A percentile compares a stretch with the other conserved stretches of the same genome.
Conservation (phyloP, 2,888 invertebrate species). For the Linyphia triangularis region DNA sequence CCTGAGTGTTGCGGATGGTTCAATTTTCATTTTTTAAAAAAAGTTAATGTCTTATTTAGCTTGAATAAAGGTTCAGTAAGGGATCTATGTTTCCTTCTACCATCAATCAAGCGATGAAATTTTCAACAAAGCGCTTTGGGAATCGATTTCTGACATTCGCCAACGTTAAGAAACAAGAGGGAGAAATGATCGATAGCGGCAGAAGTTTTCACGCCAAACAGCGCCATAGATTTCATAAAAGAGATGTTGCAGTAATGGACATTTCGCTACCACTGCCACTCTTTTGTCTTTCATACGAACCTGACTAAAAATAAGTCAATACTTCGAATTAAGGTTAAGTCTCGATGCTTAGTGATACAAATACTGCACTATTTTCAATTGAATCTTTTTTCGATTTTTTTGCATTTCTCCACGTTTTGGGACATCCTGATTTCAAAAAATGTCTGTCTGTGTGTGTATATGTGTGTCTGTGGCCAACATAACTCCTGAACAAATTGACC, state of each 20-base stretch:
- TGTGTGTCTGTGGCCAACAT: no score
- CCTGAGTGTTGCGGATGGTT: not conserved
- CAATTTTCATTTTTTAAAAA: conserved; percentile 27
- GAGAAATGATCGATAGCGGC: conserved; percentile 69
- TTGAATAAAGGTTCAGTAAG: conserved; percentile 39
- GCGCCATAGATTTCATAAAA: conserved; percentile 33
- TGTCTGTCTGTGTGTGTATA: no score
- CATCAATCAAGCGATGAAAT: conserved; percentile 28
- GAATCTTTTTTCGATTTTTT: no score
- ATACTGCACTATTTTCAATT: no score
- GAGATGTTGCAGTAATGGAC: conserved; percentile 13
- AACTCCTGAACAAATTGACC: no score
- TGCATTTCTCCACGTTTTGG: no score
- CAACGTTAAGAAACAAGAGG: conserved; percentile 42
- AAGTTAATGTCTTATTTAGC: conserved; percentile 11
- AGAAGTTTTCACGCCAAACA: conserved; percentile 54
- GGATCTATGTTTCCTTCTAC: not conserved
- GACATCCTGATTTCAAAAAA: no score
- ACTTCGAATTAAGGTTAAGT: no score
- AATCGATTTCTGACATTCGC: conserved; percentile 56
- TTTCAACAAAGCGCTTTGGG: conserved; percentile 21
- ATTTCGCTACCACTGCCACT: conserved; percentile 23
- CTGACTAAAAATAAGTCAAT: no score
- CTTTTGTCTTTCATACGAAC: no score
- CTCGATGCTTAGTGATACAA: no score